Conservation (phyloP, 2,888 invertebrate genomes). For the Agriotes lineatus region DNA sequence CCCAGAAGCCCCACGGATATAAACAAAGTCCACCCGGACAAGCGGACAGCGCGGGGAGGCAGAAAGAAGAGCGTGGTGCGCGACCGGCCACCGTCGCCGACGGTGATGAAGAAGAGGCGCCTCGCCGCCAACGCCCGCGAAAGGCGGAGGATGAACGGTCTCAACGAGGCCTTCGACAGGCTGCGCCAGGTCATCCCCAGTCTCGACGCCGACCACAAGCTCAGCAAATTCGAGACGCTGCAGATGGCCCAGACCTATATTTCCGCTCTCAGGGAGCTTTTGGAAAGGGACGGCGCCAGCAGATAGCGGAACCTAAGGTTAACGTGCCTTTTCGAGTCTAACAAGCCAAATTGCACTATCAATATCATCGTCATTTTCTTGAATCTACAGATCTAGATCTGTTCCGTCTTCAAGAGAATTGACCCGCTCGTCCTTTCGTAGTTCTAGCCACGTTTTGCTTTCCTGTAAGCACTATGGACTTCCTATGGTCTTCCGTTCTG, state of each 20-base stretch:
- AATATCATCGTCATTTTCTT: too few relatives aligned
- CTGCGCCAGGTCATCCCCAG: conserved; percentile 78
- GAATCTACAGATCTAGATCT: too few relatives aligned
- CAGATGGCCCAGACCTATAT: conserved; percentile 85
- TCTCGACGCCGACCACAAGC: conserved; percentile 76
- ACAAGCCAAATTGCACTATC: too few relatives aligned
- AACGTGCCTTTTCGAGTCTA: too few relatives aligned
- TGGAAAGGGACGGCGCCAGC: conserved; percentile 59
- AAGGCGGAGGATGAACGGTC: conserved; percentile 77
- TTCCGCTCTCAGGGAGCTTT: conserved; percentile 74
- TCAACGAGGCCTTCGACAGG: conserved; percentile 80
- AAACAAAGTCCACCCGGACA: conserved; percentile 43
- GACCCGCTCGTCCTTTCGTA: too few relatives aligned
- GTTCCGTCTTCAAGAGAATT: too few relatives aligned
- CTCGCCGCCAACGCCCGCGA: conserved; percentile 81
- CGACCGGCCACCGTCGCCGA: conserved; percentile 61
- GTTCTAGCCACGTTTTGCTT: too few relatives aligned
- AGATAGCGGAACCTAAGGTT: conserved; percentile 44
- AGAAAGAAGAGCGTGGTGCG: conserved; percentile 54
- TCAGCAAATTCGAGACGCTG: conserved; percentile 82
- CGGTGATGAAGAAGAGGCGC: conserved; percentile 72
- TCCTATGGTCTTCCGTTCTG: too few relatives aligned
- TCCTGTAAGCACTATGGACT: too few relatives aligned
- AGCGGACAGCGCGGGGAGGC: conserved; percentile 46
- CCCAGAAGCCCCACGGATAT: conserved; percentile 40